Conservation (phyloP, 2,888 invertebrate genomes). For the Scaptodrosophila latifasciaeformis region DNA sequence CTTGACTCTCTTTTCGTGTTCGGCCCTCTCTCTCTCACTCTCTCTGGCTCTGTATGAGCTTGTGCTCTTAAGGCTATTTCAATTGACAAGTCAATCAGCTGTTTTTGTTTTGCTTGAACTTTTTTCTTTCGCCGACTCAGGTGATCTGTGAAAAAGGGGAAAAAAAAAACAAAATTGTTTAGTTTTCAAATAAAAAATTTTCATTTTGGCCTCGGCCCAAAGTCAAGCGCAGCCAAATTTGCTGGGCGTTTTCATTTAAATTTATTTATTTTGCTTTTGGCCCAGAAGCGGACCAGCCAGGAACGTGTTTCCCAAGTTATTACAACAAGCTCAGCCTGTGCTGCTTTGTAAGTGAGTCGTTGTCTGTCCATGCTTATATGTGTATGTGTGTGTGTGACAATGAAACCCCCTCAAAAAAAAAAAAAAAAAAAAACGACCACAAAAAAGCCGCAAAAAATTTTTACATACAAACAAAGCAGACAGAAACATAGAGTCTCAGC, state of each 20-base stretch:
- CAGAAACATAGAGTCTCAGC: slow-evolving; percentile 33
- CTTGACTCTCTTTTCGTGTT: slow-evolving; percentile 4
- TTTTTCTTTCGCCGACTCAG: too few species aligned
- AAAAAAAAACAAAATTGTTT: too few species aligned
- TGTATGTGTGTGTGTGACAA: slow-evolving; percentile 4
- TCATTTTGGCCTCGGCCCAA: too few species aligned
- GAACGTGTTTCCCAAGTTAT: slow-evolving; percentile 53
- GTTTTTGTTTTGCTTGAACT: slow-evolving; percentile 65
- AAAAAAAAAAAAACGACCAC: slow-evolving; percentile 3
- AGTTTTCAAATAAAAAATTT: too few species aligned
- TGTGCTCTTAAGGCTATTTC: slow-evolving; percentile 8
- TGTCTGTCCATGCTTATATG: slow-evolving; percentile 21
- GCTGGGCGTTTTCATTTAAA: too few species aligned
- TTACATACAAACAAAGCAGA: too few species aligned
- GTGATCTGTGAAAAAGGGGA: too few species aligned
- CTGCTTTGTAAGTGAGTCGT: slow-evolving; percentile 48
- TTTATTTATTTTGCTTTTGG: too few species aligned
- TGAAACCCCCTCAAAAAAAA: background rate
- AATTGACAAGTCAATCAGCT: slow-evolving; percentile 41
- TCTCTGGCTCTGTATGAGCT: slow-evolving; percentile 8
- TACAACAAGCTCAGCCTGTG: slow-evolving; percentile 40
- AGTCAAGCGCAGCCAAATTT: too few species aligned
- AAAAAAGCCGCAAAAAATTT: slow-evolving; percentile 34
- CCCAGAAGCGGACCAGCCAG: slow-evolving; percentile 53
- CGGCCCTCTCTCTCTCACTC: slow-evolving; percentile 8